phyloP scores from a whole-genome alignment of 2,797 vertebrate species.

The Synanceia verrucosa region DNA sequence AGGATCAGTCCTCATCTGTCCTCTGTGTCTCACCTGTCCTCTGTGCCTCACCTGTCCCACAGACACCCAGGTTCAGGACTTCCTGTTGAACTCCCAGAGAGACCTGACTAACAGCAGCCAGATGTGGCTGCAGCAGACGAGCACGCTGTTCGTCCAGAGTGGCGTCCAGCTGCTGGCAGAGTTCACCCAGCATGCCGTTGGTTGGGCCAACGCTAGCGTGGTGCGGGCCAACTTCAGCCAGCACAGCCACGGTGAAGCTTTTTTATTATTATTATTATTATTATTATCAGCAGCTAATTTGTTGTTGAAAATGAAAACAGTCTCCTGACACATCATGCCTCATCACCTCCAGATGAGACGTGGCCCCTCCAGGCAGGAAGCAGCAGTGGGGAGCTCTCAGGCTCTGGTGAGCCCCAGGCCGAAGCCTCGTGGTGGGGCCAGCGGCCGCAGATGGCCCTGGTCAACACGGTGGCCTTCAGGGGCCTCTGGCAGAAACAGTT shows the following conservation, averaged over 20 bases:
- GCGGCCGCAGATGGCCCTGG: constrained; percentile 80
- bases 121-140: constrained; percentile 81
- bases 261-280: too few species aligned
- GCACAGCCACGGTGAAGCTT: constrained; percentile 44
- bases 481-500: constrained; percentile 91
- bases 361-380: constrained; percentile 30
- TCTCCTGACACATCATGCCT: too few species aligned
- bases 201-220: constrained; percentile 87
- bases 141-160: constrained; percentile 82
- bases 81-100: constrained; percentile 67
- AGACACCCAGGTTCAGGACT: constrained; percentile 82
- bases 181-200: constrained; percentile 76
- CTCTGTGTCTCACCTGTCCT: background rate
- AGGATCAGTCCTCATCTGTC: too few species aligned
- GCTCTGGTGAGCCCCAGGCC: constrained; percentile 63
- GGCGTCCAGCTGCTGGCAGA: constrained; percentile 75
- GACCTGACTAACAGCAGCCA: constrained; percentile 71
- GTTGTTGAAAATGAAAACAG: too few species aligned
- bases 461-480: constrained; percentile 88
- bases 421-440: constrained; percentile 51
- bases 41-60: constrained; percentile 8
- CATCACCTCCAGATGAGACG: constrained; percentile 63
- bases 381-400: constrained; percentile 66
- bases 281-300: too few species aligned
- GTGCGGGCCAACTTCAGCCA: constrained; percentile 82